Base-by-base conservation (phyloP, 2,888 invertebrate species). In the Incurvaria masculella region DNA sequence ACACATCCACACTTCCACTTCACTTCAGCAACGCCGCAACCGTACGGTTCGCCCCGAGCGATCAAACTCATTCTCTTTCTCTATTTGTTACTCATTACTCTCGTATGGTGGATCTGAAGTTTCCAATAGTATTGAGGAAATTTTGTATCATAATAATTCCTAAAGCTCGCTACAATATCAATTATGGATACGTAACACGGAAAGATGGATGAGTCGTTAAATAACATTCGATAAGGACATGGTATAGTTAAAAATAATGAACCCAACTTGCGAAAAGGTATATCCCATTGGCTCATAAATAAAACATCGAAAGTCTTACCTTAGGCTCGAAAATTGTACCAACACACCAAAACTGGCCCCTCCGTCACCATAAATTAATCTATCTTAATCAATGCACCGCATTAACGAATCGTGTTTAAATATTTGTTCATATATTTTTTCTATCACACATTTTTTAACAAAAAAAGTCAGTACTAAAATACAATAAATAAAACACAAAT, bases 181-280 rank as follows among this genome's bases (percentile, higher is more conserved):
- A 33, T 33, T 14, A 33, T 14, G 33, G n/a, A 33, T 3, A 33
- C 33, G 33, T n/a, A n/a, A n/a, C n/a, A n/a, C 14, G 11, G 33
- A 33, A 33, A 14, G 33, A 33, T 33, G 33, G 33, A 33, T 33
- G 33, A 33, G 33, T 33, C 33, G 23, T n/a, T n/a, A n/a, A 23
- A 10, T 10, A 10, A 23, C 10, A 23, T 8, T 33, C 33, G 33
- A 33, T 8, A 33, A 74, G 74, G 76, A 79, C 79, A 79, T 79
- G 79, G 75, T 70, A 78, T 74, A 75, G 76, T 76, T 73, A 73
- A 74, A 76, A 72, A 73, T 71, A 73, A 72, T 74, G 68, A 72
- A 50, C 51, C 52, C 52, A 54, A 54, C 51, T 65, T 6, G 66
- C 74, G 79, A 79, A 79, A 79, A 79, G 79, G 79, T 79, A 79